phyloP scores from a whole-genome alignment of 2,888 invertebrate genomes.

The Stenodera caucasica region DNA sequence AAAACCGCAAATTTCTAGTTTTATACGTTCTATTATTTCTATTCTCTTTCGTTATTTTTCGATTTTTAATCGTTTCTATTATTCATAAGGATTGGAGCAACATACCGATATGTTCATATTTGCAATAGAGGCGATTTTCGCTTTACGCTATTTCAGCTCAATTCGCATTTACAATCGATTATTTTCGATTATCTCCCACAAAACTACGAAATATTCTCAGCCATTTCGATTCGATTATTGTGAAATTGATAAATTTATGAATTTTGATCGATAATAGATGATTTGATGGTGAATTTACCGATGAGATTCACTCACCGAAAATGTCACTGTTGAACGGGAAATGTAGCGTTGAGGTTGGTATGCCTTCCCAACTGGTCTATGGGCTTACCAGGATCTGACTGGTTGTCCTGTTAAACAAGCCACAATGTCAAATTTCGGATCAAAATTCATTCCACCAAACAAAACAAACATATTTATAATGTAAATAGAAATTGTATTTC shows the following conservation, averaged over 20 bases:
- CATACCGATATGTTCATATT: not conserved
- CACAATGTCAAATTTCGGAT: constrained; percentile 31
- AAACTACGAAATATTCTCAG: too few relatives aligned
- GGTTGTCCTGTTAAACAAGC: constrained; percentile 40
- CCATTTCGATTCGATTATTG: too few relatives aligned
- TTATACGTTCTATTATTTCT: too few relatives aligned
- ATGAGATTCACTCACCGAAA: constrained; percentile 38
- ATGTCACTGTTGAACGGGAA: constrained; percentile 18
- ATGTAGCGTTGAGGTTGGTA: constrained; percentile 1
- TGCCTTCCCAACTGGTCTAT: constrained; percentile 29
- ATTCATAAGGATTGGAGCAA: not conserved
- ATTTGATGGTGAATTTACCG: constrained; percentile 10
- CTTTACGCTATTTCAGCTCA: not conserved
- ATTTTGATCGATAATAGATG: not conserved
- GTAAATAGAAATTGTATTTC: not conserved
- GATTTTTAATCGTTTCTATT: not conserved
- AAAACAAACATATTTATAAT: not conserved
- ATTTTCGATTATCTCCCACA: not conserved
- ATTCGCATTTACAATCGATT: not conserved
- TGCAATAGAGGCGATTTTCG: not conserved
- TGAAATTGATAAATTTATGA: too few relatives aligned
- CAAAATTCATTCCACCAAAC: constrained; percentile 1
- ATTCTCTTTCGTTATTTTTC: not conserved
- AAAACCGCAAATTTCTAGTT: too few relatives aligned
- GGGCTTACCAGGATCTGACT: constrained; percentile 19